These are phyloP conservation scores for Dryobates pubescens DNA, from an alignment of 2,797 vertebrate genomes.

Conservation along the genomic window DNA sequence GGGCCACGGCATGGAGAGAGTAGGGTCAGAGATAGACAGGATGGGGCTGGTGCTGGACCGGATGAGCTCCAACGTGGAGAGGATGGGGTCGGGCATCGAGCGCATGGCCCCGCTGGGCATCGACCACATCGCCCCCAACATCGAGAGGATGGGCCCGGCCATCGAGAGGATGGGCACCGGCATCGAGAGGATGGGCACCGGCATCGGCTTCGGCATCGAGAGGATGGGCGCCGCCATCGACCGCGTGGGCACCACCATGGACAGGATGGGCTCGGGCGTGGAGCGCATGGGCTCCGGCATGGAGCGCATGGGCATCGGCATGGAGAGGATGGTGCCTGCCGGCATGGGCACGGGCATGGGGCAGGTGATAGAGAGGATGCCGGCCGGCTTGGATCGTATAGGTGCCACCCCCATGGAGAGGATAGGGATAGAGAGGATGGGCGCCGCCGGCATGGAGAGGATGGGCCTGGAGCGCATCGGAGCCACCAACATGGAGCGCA, in stretches of 20 bases:
- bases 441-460: constrained; percentile 85
- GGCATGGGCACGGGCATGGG: constrained; percentile 89
- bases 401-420: constrained; percentile 84
- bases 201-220: constrained; percentile 89
- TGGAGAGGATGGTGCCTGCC: constrained; percentile 89
- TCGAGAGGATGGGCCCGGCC: constrained; percentile 89
- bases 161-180: constrained; percentile 88
- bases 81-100: constrained; percentile 88
- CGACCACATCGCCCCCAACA: constrained; percentile 88
- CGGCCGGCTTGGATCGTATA: constrained; percentile 89
- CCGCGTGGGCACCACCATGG: constrained; percentile 83
- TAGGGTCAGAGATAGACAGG: constrained; percentile 87
- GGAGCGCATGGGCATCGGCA: constrained; percentile 87
- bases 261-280: constrained; percentile 87
- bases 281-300: constrained; percentile 89
- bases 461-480: constrained; percentile 90
- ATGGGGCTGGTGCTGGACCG: constrained; percentile 91
- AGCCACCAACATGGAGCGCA: constrained; percentile 85
- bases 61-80: constrained; percentile 84
- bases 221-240: constrained; percentile 88
- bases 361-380: constrained; percentile 90
- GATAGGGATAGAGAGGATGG: constrained; percentile 92
- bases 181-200: constrained; percentile 89
- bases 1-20: constrained; percentile 84
- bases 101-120: constrained; percentile 88